Evolutionary conservation across 1,140 invertebrate genomes (phyloP), one percentile per base, ranked within the genome.

Genomic region (Zaprionus vittiger): DNA sequence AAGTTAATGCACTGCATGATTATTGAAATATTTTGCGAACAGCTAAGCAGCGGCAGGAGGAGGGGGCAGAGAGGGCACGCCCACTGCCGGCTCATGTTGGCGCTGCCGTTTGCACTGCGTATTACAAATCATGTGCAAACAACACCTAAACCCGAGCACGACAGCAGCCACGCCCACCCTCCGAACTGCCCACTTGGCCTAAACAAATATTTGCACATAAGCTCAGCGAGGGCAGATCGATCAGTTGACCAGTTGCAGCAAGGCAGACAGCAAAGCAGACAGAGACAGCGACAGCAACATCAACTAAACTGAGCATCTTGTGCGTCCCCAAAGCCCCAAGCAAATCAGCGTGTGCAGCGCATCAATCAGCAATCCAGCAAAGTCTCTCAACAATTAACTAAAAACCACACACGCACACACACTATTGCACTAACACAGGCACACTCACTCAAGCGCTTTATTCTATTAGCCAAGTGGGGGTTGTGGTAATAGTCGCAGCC

Each of bases 111-210:
- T 74, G 68, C 76, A 74, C 73, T 82, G 76, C 73, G 72, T 80
- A 91, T 91, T 82, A 91, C 86, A 90, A 90, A 90, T 90, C 86
- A 80, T 85, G 76, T 85, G 78, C 82, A 90, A 85, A 91, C 82
- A 90, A 74, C 79, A 79, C 81, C 79, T 77, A 66, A 79, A 70
- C 63, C 20, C 47, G 24, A 26, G n/a, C 14, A 28, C 20, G 22
- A 26, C 20, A 24, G 52, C 20, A 15, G 44, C 64, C 77, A 28
- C 64, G 28, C 52, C 52, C 34, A 20, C 31, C 24, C 28, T 38
- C 7, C 9, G 6, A 11, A 28, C 5, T 12, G 26, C 28, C 7
- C 26, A 28, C 26, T 28, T 17, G 56, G n/a, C 14, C 15, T 67
- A 76, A 83, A 71, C 85, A 84, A 89, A 89, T 84, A 83, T 87